Evolutionary conservation across 2,113 vertebrate species (phyloP).

Genomic region (Centrocercus urophasianus): DNA sequence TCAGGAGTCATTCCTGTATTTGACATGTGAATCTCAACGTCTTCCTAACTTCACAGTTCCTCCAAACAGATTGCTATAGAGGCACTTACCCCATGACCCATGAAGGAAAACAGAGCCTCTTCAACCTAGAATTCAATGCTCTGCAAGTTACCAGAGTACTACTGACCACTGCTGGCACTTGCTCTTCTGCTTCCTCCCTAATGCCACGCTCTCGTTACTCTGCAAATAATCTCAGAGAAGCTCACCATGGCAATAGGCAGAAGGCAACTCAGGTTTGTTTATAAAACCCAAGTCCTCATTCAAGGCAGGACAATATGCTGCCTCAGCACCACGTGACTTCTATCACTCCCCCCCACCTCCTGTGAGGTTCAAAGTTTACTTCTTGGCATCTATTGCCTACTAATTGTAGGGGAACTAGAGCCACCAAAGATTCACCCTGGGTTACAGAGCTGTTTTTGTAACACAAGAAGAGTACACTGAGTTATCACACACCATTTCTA

Average conservation of each 20-base stretch:
- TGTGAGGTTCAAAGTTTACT: conserved; percentile 39
- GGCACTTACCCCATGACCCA: conserved; percentile 58
- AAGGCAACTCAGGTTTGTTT: not conserved
- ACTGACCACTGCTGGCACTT: not conserved
- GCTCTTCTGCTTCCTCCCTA: not conserved
- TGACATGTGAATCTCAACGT: not conserved
- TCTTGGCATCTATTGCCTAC: not conserved
- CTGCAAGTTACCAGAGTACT: not conserved
- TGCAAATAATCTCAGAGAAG: not conserved
- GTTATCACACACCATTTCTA: not conserved
- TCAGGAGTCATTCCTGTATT: not conserved
- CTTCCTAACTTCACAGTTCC: not conserved
- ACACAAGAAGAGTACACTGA: not conserved
- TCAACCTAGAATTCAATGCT: not conserved
- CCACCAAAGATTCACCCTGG: not conserved
- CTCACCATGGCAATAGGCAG: accelerated
- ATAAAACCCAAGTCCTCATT: not conserved
- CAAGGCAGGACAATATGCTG: not conserved
- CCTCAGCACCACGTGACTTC: conserved; percentile 34
- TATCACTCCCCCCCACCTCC: not conserved
- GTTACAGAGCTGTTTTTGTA: not conserved
- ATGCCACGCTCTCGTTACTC: not conserved
- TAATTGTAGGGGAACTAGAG: conserved; percentile 1
- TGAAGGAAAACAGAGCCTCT: conserved; percentile 25
- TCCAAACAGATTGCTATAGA: not conserved